phyloP scores from a whole-genome alignment of 2,888 invertebrate genomes.

The Malthinus flaveolus region DNA sequence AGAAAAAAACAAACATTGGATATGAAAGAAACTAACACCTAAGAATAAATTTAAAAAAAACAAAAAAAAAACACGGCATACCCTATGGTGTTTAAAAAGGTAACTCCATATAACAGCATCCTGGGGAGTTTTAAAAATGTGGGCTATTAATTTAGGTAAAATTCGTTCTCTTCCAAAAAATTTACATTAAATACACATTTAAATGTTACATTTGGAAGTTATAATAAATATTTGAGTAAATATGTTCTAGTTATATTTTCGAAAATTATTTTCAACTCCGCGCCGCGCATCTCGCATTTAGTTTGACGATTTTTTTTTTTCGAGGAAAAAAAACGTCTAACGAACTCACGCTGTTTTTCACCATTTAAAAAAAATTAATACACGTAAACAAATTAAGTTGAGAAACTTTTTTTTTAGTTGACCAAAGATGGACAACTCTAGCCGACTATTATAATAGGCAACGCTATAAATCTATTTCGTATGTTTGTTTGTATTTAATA shows the following conservation, averaged over 20 bases:
- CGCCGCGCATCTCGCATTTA: background rate
- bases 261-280: conserved; percentile 13
- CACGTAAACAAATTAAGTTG: no score
- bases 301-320: background rate
- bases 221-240: conserved; percentile 25
- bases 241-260: conserved; percentile 24
- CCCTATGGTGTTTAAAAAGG: conserved; percentile 32
- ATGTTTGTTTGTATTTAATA: no score
- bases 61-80: conserved; percentile 12
- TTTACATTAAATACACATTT: conserved; percentile 37
- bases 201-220: conserved; percentile 29
- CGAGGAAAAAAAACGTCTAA: no score
- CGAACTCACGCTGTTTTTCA: no score
- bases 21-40: conserved; percentile 30
- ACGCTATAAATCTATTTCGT: no score
- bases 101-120: conserved; percentile 29
- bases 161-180: conserved; percentile 27
- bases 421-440: no score
- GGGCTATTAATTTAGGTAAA: conserved; percentile 34
- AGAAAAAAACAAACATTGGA: conserved; percentile 30
- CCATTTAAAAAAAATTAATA: no score
- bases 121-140: conserved; percentile 34
- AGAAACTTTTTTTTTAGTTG: no score
- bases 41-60: conserved; percentile 23
- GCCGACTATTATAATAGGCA: no score